Evolutionary conservation across 2,888 invertebrate species (phyloP).

Genomic region (Pterostichus madidus): DNA sequence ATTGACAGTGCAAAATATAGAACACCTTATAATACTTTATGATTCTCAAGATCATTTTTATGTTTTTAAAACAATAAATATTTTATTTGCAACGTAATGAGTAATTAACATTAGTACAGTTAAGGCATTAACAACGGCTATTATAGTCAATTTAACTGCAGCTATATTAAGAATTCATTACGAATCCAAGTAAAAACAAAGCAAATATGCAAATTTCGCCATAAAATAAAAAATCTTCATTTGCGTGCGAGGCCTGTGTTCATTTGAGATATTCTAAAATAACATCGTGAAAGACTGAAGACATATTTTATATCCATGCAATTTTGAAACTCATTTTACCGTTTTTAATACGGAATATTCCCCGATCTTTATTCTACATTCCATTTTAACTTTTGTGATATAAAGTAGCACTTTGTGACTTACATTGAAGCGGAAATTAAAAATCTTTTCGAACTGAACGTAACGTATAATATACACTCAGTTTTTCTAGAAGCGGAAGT

Average conservation of each 20-base stretch:
- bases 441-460: conserved; percentile 64
- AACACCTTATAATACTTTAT: no score
- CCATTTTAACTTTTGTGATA: conserved; percentile 63
- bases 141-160: conserved; percentile 12
- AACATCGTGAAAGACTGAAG: conserved; percentile 40
- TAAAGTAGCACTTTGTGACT: conserved; percentile 66
- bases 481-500: conserved; percentile 59
- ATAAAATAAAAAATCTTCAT: conserved; percentile 43
- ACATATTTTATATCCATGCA: conserved; percentile 54
- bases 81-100: conserved; percentile 32
- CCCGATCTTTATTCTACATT: conserved; percentile 49
- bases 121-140: conserved; percentile 15
- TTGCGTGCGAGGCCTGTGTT: conserved; percentile 11
- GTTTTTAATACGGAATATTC: conserved; percentile 57
- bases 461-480: conserved; percentile 60
- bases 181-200: conserved; percentile 11
- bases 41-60: not conserved
- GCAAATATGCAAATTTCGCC: conserved; percentile 28
- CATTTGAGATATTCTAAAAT: conserved; percentile 37
- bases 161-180: conserved; percentile 32
- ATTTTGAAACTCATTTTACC: conserved; percentile 53
- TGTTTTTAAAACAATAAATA: conserved; percentile 11
- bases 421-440: conserved; percentile 63
- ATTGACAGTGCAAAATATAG: no score
- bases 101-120: not conserved